A percentile compares a stretch with the other conserved stretches of the same genome.
Evolutionary conservation across 2,797 vertebrate species (phyloP).

Genomic region (Hippocampus kuda): DNA sequence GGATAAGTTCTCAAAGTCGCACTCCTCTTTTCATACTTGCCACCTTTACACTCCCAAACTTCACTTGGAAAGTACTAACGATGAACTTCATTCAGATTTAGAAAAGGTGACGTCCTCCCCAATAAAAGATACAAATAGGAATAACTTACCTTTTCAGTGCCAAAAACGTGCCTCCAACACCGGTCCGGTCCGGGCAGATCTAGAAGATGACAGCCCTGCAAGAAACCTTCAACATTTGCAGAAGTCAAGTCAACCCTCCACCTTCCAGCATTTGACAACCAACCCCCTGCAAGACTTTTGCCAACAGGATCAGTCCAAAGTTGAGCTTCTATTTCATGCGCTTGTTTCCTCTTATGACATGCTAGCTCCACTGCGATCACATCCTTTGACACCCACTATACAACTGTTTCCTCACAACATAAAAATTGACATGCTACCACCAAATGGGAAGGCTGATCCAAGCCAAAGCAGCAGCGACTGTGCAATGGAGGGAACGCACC

Average conservation of each 20-base stretch:
- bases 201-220: not conserved
- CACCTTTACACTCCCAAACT: slow-evolving; percentile 3
- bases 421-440: not conserved
- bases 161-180: not conserved
- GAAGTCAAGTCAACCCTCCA: not conserved
- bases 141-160: not conserved
- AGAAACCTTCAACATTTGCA: slow-evolving; percentile 1
- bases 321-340: slow-evolving; percentile 49
- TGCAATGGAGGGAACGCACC: not conserved
- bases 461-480: not conserved
- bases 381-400: slow-evolving; percentile 8
- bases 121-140: not conserved
- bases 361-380: slow-evolving; percentile 35
- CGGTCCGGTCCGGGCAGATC: not conserved
- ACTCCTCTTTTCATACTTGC: not conserved
- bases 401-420: not conserved
- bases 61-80: not conserved
- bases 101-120: not conserved
- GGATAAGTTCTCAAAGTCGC: slow-evolving; percentile 5
- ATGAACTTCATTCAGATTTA: slow-evolving; percentile 3
- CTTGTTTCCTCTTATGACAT: slow-evolving; percentile 54
- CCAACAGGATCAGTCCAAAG: slow-evolving; percentile 19
- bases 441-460: not conserved
- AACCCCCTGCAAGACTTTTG: slow-evolving; percentile 2
- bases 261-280: not conserved